phyloP scores from a whole-genome alignment of 2,888 invertebrate genomes.

The Leucophenga maculata region DNA sequence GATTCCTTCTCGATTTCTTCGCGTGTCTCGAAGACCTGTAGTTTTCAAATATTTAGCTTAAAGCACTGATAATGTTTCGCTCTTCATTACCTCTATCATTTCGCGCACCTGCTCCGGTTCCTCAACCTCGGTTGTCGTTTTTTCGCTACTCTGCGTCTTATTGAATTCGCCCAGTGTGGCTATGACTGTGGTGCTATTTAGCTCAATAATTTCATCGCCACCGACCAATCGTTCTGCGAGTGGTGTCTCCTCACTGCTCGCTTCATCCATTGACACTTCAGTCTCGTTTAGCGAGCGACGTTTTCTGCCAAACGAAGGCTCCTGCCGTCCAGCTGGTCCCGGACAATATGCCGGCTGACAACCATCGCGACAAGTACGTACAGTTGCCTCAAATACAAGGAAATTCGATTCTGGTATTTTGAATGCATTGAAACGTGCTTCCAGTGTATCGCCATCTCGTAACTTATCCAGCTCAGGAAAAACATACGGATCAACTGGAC shows the following conservation, averaged over 20 bases:
- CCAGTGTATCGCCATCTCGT: conserved; percentile 87
- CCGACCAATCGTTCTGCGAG: conserved; percentile 50
- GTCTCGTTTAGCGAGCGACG: conserved; percentile 74
- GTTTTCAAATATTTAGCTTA: neutral
- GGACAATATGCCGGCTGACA: conserved; percentile 93
- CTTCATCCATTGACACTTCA: conserved; percentile 39
- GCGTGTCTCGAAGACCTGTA: conserved; percentile 85
- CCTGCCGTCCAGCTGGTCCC: conserved; percentile 83
- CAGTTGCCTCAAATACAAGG: conserved; percentile 93
- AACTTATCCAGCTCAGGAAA: conserved; percentile 92
- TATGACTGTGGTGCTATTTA: conserved; percentile 63
- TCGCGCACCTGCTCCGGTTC: conserved; percentile 86
- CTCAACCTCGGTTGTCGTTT: conserved; percentile 55
- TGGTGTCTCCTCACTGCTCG: conserved; percentile 29
- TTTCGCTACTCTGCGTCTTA: conserved; percentile 51
- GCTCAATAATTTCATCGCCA: conserved; percentile 59
- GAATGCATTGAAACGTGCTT: conserved; percentile 93
- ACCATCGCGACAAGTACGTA: conserved; percentile 89
- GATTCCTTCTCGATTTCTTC: conserved; percentile 80
- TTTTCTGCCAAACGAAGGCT: conserved; percentile 85
- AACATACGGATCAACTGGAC: conserved; percentile 92
- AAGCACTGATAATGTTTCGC: neutral
- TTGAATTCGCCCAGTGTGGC: conserved; percentile 59
- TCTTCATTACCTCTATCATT: conserved; percentile 84
- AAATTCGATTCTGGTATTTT: conserved; percentile 96